phyloP scores from a whole-genome alignment of 1,140 invertebrate species.

The Sinonovacula constricta region DNA sequence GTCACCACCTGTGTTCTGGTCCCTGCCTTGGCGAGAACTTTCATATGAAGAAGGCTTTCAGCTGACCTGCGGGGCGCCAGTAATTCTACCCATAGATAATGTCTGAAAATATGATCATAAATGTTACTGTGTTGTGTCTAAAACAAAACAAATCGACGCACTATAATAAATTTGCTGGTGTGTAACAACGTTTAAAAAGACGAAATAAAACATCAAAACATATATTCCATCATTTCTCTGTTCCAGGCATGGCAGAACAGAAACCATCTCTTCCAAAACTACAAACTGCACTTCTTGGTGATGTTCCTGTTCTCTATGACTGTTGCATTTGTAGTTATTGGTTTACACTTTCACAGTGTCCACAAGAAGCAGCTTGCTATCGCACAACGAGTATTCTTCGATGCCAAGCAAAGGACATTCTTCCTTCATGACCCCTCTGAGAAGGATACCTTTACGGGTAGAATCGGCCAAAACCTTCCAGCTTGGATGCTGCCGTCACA shows the following conservation, averaged over 20 bases:
- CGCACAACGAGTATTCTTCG: constrained; percentile 67
- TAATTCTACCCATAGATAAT: too few species aligned
- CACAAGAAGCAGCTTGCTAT: constrained; percentile 50
- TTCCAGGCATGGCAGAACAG: constrained; percentile 61
- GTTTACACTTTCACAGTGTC: constrained; percentile 67
- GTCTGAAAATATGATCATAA: too few species aligned
- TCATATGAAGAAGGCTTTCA: too few species aligned
- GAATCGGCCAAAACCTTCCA: constrained; percentile 64
- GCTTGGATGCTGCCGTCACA: constrained; percentile 68
- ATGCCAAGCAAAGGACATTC: constrained; percentile 56
- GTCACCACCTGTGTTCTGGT: too few species aligned
- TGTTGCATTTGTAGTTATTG: constrained; percentile 61
- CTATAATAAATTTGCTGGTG: too few species aligned
- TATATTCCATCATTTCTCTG: too few species aligned
- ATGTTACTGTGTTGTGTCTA: too few species aligned
- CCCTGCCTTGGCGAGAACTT: too few species aligned
- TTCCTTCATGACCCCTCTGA: constrained; percentile 52
- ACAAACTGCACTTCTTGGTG: constrained; percentile 69
- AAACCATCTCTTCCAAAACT: constrained; percentile 57
- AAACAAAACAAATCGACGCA: too few species aligned
- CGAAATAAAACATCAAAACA: too few species aligned
- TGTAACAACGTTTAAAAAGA: too few species aligned
- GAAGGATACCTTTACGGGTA: constrained; percentile 54
- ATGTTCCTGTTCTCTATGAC: constrained; percentile 60
- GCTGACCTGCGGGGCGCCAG: too few species aligned